phyloP scores from a whole-genome alignment of 2,888 invertebrate species.

The Caenorhabditis angaria region DNA sequence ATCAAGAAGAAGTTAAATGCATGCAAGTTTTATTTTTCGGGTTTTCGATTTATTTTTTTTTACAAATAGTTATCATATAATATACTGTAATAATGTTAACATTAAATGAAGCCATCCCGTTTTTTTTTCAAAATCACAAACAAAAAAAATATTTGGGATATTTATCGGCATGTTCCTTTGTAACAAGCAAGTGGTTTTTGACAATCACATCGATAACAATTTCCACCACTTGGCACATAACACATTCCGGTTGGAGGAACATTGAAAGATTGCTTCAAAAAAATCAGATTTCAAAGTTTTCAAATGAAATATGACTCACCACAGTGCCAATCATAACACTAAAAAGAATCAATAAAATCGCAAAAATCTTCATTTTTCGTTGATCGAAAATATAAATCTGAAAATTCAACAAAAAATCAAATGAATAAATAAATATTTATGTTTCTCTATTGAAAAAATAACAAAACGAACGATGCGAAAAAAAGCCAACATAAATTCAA shows the following conservation, averaged over 20 bases:
- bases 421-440: not conserved
- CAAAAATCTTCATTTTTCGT: constrained; percentile 33
- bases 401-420: not conserved
- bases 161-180: constrained; percentile 51
- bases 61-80: constrained; percentile 14
- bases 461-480: not conserved
- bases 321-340: constrained; percentile 33
- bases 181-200: constrained; percentile 48
- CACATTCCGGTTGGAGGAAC: constrained; percentile 54
- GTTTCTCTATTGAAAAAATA: not conserved
- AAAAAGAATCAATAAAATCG: constrained; percentile 33
- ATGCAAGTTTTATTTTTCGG: constrained; percentile 7
- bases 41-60: constrained; percentile 13
- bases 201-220: constrained; percentile 56
- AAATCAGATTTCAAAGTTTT: not conserved
- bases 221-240: constrained; percentile 44
- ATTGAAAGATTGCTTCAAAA: constrained; percentile 46
- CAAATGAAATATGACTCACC: constrained; percentile 18
- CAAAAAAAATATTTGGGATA: constrained; percentile 5
- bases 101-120: not conserved
- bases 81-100: constrained; percentile 7
- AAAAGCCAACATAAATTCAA: not conserved
- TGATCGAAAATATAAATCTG: not conserved
- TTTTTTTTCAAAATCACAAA: constrained; percentile 4
- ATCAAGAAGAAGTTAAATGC: not conserved